phyloP scores from a whole-genome alignment of 37 sponge, comb jelly and placozoan genomes.

The Mnemiopsis leidyi region DNA sequence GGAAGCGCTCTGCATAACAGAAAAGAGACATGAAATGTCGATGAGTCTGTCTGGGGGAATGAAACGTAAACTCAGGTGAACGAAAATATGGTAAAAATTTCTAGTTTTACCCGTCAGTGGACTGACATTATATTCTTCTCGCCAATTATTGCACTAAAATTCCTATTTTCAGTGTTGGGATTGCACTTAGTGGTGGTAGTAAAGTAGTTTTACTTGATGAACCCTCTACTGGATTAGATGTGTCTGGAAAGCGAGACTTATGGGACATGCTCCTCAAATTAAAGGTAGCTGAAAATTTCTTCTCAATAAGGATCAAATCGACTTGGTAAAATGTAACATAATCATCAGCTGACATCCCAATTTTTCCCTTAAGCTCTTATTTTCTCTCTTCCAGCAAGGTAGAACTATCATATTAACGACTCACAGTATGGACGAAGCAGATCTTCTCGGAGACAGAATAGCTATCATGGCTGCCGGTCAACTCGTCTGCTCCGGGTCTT shows the following conservation, averaged over 20 bases:
- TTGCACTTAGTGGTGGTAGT: slow-evolving; percentile 79
- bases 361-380: no score
- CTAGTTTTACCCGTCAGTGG: no score
- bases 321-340: no score
- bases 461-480: slow-evolving; percentile 93
- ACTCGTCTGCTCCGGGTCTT: slow-evolving; percentile 79
- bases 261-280: slow-evolving; percentile 42
- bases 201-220: slow-evolving; percentile 92
- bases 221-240: slow-evolving; percentile 87
- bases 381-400: not conserved
- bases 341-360: no score
- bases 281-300: no score
- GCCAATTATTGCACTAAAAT: no score
- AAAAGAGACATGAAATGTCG: slow-evolving; percentile 73
- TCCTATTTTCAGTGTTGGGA: slow-evolving; percentile 70
- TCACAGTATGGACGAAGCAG: slow-evolving; percentile 83
- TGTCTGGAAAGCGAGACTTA: slow-evolving; percentile 2
- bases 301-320: no score
- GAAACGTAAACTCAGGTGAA: slow-evolving; percentile 91
- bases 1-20: slow-evolving; percentile 72
- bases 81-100: no score
- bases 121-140: no score
- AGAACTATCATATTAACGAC: slow-evolving; percentile 13
- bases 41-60: slow-evolving; percentile 84
- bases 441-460: slow-evolving; percentile 94